Evolutionary conservation across 2,888 invertebrate genomes (phyloP).

Genomic region (Cerceris ruficornis): DNA sequence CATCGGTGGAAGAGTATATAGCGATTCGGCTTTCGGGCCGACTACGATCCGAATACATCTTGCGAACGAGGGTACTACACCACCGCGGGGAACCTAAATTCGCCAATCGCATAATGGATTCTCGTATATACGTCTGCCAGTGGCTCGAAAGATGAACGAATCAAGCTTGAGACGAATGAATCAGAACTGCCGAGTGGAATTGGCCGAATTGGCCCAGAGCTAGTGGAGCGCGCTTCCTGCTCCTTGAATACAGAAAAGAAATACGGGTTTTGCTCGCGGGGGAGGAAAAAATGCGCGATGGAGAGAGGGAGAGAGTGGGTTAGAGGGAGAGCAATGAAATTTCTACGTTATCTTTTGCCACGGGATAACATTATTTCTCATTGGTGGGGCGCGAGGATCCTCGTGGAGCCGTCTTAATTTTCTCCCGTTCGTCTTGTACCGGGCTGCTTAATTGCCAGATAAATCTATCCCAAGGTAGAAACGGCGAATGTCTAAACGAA

Average conservation of each 20-base stretch:
- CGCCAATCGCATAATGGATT: constrained; percentile 55
- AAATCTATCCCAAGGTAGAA: constrained; percentile 37
- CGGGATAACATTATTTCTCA: constrained; percentile 13
- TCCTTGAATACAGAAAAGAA: constrained; percentile 6
- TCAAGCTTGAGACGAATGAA: constrained; percentile 32
- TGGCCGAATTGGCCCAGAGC: not conserved
- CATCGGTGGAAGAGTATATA: constrained; percentile 38
- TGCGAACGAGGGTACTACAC: constrained; percentile 14
- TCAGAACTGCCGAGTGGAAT: constrained; percentile 6
- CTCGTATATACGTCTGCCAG: constrained; percentile 12
- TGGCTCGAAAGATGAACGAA: constrained; percentile 17
- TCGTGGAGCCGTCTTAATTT: constrained; percentile 26
- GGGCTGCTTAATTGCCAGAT: constrained; percentile 46
- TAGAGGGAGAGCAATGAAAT: too few relatives aligned
- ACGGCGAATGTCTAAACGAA: constrained; percentile 8
- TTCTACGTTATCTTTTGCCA: not conserved
- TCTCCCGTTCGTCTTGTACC: constrained; percentile 6
- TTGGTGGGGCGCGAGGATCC: constrained; percentile 1
- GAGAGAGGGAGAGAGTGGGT: not conserved
- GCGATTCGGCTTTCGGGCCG: constrained; percentile 28
- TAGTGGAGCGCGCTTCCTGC: not conserved
- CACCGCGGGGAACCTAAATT: constrained; percentile 36
- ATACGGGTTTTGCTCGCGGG: not conserved
- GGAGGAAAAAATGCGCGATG: not conserved
- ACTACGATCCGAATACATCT: constrained; percentile 36